phyloP scores from a whole-genome alignment of 2,888 invertebrate species.

The Anodontia alba region DNA sequence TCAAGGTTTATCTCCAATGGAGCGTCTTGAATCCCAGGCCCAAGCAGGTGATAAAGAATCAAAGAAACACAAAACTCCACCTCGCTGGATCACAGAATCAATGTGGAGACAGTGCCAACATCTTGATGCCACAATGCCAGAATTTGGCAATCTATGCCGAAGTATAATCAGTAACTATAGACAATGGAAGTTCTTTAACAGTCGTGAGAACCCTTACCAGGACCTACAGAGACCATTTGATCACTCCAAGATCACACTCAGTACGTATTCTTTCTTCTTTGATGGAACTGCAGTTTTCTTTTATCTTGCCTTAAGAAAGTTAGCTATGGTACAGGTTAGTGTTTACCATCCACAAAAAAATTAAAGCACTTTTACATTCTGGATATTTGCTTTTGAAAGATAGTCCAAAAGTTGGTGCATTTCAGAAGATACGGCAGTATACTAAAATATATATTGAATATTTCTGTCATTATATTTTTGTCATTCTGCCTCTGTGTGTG shows the following conservation, averaged over 20 bases:
- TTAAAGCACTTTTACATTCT: too few species aligned
- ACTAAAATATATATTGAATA: too few species aligned
- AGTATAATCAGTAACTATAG: slow-evolving; percentile 73
- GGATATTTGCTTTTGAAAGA: too few species aligned
- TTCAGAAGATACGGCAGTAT: too few species aligned
- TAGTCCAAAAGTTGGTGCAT: too few species aligned
- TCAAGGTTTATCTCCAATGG: slow-evolving; percentile 79
- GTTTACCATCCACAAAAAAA: too few species aligned
- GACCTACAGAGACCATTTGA: slow-evolving; percentile 65
- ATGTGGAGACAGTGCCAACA: slow-evolving; percentile 82
- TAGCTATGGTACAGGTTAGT: too few species aligned
- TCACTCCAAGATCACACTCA: slow-evolving; percentile 23
- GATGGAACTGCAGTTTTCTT: background rate
- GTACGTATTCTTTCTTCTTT: slow-evolving; percentile 28
- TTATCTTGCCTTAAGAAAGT: background rate
- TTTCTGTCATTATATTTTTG: too few species aligned
- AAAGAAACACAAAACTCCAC: slow-evolving; percentile 64
- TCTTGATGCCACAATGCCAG: slow-evolving; percentile 76
- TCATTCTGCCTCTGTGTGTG: too few species aligned
- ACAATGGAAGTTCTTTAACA: slow-evolving; percentile 80
- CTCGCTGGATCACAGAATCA: slow-evolving; percentile 77
- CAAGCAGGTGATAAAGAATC: slow-evolving; percentile 63
- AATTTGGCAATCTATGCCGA: slow-evolving; percentile 75
- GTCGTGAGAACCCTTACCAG: slow-evolving; percentile 73
- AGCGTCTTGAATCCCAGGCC: slow-evolving; percentile 76